Base-by-base conservation (phyloP, 1,140 invertebrate species). In the Mya arenaria region DNA sequence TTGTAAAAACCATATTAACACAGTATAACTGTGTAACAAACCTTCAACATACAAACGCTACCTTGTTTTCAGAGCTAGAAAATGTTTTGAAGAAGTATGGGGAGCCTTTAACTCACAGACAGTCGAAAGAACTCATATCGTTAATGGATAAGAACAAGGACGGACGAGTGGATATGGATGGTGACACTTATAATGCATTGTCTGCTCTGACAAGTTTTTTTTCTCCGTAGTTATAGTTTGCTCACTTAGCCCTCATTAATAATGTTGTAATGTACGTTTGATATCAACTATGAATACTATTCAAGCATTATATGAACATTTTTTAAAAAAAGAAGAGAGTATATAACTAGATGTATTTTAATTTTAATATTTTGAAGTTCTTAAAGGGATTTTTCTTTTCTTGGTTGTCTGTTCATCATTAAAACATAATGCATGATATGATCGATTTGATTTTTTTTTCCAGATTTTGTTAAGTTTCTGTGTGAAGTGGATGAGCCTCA, bases 381-480 rank as follows among this genome's bases (percentile, higher is more conserved):
- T n/a, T n/a, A n/a, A n/a, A n/a, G n/a, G n/a, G n/a, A n/a, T n/a
- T n/a, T n/a, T n/a, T n/a, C n/a, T n/a, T n/a, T n/a, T n/a, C n/a
- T n/a, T n/a, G n/a, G n/a, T n/a, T n/a, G n/a, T n/a, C n/a, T n/a
- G n/a, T n/a, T n/a, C n/a, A n/a, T n/a, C 60, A 23, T 34, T 28
- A 25, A 19, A 23, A 52, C 52, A 32, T 37, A 48, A 13, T n/a
- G 37, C 39, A 48, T 71, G 15, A 52, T 8, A 48, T 63, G n/a
- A n/a, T n/a, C n/a, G n/a, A n/a, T n/a, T n/a, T n/a, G n/a, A n/a
- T n/a, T n/a, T 28, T 5, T 58, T 32, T 60, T 80, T 80, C 30
- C 65, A 80, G 77, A 80, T 19, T 80, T 80, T 71, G 77, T 80
- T 1, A 30, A 80, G 8, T 80, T 80, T 62, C 36, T 80, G 1